A percentile compares a stretch with the other conserved stretches of the same genome.
phyloP scores from a whole-genome alignment of 2,113 vertebrate species.

The Chelonoidis abingdonii region DNA sequence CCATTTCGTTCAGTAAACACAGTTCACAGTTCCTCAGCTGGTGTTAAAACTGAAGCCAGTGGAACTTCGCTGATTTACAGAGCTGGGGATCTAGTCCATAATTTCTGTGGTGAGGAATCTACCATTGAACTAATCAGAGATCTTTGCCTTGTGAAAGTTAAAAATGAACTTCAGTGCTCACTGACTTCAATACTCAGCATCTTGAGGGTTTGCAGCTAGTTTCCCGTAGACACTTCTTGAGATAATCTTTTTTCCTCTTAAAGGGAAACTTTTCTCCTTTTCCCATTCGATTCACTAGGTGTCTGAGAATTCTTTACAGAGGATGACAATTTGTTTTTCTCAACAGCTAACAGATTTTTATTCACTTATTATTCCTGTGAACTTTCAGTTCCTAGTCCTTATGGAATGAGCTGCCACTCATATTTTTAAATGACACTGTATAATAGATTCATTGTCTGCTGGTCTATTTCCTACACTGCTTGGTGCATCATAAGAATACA shows the following conservation, averaged over 20 bases:
- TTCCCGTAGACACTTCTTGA: neutral
- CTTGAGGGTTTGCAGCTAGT: neutral
- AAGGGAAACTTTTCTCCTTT: neutral
- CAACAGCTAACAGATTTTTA: constrained; percentile 58
- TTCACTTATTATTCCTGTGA: constrained; percentile 57
- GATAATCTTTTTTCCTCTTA: neutral
- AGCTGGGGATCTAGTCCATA: neutral
- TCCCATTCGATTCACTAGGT: neutral
- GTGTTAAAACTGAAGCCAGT: neutral
- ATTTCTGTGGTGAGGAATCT: neutral
- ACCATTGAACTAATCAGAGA: neutral
- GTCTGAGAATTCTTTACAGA: constrained; percentile 32
- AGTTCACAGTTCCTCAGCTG: neutral
- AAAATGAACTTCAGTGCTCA: constrained; percentile 1
- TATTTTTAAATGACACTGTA: constrained; percentile 22
- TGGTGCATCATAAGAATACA: constrained; percentile 24
- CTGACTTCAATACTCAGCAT: neutral
- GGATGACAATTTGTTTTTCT: constrained; percentile 63
- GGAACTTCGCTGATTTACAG: neutral
- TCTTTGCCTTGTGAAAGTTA: neutral
- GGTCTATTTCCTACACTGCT: constrained; percentile 26
- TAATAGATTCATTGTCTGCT: constrained; percentile 43
- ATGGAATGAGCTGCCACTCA: constrained; percentile 41
- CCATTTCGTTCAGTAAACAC: neutral
- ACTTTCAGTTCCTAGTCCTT: constrained; percentile 52